Base-by-base conservation (phyloP, 30 jellyfish, hydroid and myxozoan species). In the Turritopsis dohrnii region DNA sequence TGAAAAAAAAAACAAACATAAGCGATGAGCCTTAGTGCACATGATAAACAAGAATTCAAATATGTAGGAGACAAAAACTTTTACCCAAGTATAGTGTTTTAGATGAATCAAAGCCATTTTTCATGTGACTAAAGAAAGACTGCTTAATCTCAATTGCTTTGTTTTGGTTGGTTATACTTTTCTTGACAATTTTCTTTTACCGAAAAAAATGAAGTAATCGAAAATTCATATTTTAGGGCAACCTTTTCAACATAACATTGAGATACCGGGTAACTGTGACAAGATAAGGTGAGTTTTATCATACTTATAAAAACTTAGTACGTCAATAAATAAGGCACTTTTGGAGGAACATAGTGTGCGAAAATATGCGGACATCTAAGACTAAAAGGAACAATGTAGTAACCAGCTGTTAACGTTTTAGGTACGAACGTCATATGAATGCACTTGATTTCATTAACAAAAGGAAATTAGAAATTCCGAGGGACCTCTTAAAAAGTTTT, bases 211-310 rank as follows among this genome's bases (percentile, higher is more conserved):
- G 73, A 60, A 60, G 0, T 60, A 60, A 60, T 60, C 21, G 21
- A 60, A 60, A 18, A 60, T 60, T 60, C 21, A 60, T 18, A 18
- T 60, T 60, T 60, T 60, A 60, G 73, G 73, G 73, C 73, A 60
- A 60, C 73, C 73, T 60, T 60, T 60, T 60, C 73, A 60, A 60
- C 73, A 60, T 23, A 60, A 23, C 19, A 60, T 60, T 60, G 73
- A 60, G 21, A 60, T 60, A 60, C 73, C 73, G 19, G 73, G 19
- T 60, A 23, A 23, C 21, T 60, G 73, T 60, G 73, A 60, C 73
- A 60, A 21, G 73, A 60, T 0, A 60, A 60, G 73, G 73, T 60
- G 19, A 60, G 73, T 60, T 60, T 60, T 18, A 21, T 18, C 73
- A 18, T 18, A 60, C n/a, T n/a, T n/a, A n/a, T n/a, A n/a, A n/a